These are phyloP conservation scores for Pseudopodoces humilis DNA, from an alignment of 2,113 vertebrate species.

Conservation along the genomic window DNA sequence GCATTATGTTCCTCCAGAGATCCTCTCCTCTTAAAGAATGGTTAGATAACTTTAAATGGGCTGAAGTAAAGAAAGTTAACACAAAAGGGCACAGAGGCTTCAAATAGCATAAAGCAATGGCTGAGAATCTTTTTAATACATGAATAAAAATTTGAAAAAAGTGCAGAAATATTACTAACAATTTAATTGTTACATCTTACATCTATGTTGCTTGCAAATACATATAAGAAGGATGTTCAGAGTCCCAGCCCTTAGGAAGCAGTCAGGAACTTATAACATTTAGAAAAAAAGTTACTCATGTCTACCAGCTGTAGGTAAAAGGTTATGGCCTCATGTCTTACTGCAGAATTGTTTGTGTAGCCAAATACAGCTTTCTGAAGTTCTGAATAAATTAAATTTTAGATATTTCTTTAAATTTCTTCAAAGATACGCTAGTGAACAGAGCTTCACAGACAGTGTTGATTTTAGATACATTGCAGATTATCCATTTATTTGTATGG, in stretches of 20 bases:
- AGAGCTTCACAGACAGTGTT: background rate
- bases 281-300: background rate
- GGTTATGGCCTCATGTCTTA: background rate
- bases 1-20: background rate
- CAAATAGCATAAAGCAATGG: background rate
- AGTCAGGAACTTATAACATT: background rate
- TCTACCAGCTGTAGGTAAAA: background rate
- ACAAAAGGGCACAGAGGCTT: background rate
- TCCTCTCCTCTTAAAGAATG: background rate
- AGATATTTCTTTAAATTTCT: background rate
- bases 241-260: background rate
- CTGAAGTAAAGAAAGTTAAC: background rate
- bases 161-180: background rate
- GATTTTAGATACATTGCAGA: background rate
- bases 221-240: background rate
- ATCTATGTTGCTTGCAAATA: background rate
- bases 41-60: background rate
- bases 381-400: background rate
- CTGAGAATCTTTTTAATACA: background rate
- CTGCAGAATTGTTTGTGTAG: background rate
- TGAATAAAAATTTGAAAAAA: background rate
- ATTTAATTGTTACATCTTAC: background rate
- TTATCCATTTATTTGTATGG: background rate
- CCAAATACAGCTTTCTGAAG: background rate
- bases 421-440: background rate